These are phyloP conservation scores for Anhinga rufa DNA, from an alignment of 2,113 vertebrate genomes.

Conservation along the genomic window DNA sequence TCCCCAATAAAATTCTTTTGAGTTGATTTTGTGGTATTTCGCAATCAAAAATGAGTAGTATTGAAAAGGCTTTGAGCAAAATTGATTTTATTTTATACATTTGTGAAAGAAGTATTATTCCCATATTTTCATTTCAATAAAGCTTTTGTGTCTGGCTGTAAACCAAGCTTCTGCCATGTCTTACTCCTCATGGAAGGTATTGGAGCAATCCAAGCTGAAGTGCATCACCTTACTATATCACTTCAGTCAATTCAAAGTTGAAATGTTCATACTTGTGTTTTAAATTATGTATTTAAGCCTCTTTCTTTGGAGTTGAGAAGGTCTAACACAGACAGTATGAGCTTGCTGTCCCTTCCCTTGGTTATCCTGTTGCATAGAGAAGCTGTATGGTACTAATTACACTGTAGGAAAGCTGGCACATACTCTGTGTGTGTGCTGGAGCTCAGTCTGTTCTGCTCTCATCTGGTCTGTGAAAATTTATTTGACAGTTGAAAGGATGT, in stretches of 20 bases:
- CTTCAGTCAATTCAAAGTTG: not conserved
- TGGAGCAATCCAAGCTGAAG: not conserved
- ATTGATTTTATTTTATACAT: not conserved
- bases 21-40: not conserved
- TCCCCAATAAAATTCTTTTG: not conserved
- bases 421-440: not conserved
- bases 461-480: conserved; percentile 4
- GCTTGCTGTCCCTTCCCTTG: not conserved
- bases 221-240: not conserved
- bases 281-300: not conserved
- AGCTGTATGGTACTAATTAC: not conserved
- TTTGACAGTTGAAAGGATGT: not conserved
- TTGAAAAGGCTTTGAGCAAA: not conserved
- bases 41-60: not conserved
- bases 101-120: not conserved
- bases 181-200: not conserved
- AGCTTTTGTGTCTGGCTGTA: not conserved
- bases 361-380: not conserved
- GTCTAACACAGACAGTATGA: not conserved
- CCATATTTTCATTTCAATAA: not conserved
- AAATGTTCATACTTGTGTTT: not conserved
- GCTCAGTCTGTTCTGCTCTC: not conserved
- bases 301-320: not conserved
- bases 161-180: not conserved
- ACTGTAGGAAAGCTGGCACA: not conserved